These are phyloP conservation scores for Rhorus exstirpatorius DNA, from an alignment of 2,888 invertebrate species.

Conservation along the genomic window DNA sequence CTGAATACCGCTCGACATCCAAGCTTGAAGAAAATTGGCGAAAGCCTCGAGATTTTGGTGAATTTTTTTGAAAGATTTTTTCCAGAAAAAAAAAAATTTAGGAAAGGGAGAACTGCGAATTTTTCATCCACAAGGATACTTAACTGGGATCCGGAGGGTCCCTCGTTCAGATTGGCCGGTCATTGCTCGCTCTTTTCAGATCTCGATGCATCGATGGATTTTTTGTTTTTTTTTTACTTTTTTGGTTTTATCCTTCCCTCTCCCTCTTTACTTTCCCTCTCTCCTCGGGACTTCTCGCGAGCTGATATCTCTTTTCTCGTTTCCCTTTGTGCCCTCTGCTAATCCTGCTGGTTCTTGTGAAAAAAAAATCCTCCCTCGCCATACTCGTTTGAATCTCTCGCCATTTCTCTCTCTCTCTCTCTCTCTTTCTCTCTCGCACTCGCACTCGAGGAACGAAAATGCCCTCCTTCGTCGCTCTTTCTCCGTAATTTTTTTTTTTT, in stretches of 20 bases:
- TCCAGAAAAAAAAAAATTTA: too few relatives aligned
- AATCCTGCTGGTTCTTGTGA: too few relatives aligned
- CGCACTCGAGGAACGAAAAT: too few relatives aligned
- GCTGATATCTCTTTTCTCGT: slow-evolving; percentile 69
- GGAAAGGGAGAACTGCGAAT: too few relatives aligned
- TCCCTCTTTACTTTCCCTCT: not conserved
- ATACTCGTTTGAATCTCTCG: slow-evolving; percentile 51
- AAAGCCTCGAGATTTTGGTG: too few relatives aligned
- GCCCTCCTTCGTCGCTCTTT: slow-evolving; percentile 35
- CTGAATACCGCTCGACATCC: too few relatives aligned
- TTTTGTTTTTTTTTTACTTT: slow-evolving; percentile 70
- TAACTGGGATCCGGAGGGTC: slow-evolving; percentile 72
- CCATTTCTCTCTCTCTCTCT: too few relatives aligned
- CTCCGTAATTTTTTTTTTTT: not conserved
- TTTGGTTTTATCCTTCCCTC: slow-evolving; percentile 22
- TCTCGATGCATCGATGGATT: slow-evolving; percentile 77
- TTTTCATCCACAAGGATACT: slow-evolving; percentile 44
- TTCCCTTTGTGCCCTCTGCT: slow-evolving; percentile 78
- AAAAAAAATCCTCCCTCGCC: slow-evolving; percentile 57
- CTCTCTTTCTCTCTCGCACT: too few relatives aligned
- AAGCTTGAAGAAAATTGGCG: too few relatives aligned
- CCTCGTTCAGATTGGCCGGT: slow-evolving; percentile 79
- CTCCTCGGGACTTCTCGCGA: not conserved
- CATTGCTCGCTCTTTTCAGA: slow-evolving; percentile 80
- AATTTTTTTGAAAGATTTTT: too few relatives aligned